Evolutionary conservation across 1,140 invertebrate species (phyloP).

Genomic region (Monochamus saltuarius): DNA sequence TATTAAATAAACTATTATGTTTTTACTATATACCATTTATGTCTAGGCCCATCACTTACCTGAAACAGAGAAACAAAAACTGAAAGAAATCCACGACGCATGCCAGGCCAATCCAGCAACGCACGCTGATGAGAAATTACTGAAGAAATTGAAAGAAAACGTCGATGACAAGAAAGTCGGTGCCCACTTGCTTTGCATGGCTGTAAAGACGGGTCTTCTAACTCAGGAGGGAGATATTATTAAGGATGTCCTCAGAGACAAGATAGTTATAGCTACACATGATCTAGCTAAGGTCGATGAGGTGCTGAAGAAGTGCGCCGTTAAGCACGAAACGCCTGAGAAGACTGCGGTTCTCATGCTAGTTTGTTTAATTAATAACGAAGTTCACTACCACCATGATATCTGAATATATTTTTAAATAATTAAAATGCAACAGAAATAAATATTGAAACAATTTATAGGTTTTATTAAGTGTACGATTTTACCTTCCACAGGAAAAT

Average conservation of each 20-base stretch:
- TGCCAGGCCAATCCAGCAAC: too few relatives aligned
- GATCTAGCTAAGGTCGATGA: slow-evolving; percentile 29
- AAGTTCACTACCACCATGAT: background rate
- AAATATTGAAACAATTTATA: too few relatives aligned
- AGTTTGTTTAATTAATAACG: slow-evolving; percentile 28
- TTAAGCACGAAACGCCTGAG: slow-evolving; percentile 11
- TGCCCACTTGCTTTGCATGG: slow-evolving; percentile 53
- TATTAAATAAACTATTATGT: too few relatives aligned
- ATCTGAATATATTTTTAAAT: too few relatives aligned
- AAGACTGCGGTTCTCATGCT: slow-evolving; percentile 23
- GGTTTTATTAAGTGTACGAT: too few relatives aligned
- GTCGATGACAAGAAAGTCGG: slow-evolving; percentile 41
- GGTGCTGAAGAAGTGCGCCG: slow-evolving; percentile 18
- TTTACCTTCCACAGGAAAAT: too few relatives aligned
- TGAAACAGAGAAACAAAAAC: too few relatives aligned
- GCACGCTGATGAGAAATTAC: slow-evolving; percentile 14
- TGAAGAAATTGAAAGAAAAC: slow-evolving; percentile 20
- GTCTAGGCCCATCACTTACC: too few relatives aligned
- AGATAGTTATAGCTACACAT: slow-evolving; percentile 40
- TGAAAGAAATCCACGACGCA: too few relatives aligned
- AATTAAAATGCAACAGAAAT: too few relatives aligned
- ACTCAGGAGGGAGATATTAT: slow-evolving; percentile 49
- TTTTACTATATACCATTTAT: too few relatives aligned
- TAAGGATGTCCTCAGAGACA: slow-evolving; percentile 46
- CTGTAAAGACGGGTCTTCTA: slow-evolving; percentile 50